Evolutionary conservation across 2,888 invertebrate genomes (phyloP), one percentile per base, ranked within the genome.

Genomic region (Pimpla rufipes): DNA sequence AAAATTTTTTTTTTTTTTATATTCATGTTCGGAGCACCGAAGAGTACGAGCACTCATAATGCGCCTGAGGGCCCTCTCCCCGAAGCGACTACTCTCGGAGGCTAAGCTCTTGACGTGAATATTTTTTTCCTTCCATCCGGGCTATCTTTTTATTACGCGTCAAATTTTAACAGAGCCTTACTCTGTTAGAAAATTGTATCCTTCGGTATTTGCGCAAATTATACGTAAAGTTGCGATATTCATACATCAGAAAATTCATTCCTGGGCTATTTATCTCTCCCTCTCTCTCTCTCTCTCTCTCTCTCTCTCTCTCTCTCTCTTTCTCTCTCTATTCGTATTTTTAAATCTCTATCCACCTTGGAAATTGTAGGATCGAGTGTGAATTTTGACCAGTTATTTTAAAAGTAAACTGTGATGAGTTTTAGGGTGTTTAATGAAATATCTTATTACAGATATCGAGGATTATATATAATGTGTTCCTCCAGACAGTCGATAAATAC

Each of bases 41-140:
- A 40, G 62, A 62, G 18, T 62, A 62, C 62, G 8, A 62, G 62
- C 62, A 62, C 37, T 13, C 16, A 62, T 37, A 37, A 62, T 62
- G 40, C 16, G 62, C 62, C 62, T 16, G 37, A 62, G 0, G 16
- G 18, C 18, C 8, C 16, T 10, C 16, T 10, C 37, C 35, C n/a
- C n/a, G n/a, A n/a, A n/a, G n/a, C n/a, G n/a, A n/a, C n/a, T n/a
- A n/a, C n/a, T n/a, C n/a, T n/a, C n/a, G n/a, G n/a, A n/a, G n/a
- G n/a, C n/a, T n/a, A n/a, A n/a, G n/a, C n/a, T n/a, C n/a, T n/a
- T n/a, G n/a, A n/a, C n/a, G n/a, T n/a, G n/a, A n/a, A n/a, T n/a
- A n/a, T n/a, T n/a, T n/a, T n/a, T n/a, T n/a, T n/a, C n/a, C n/a
- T n/a, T n/a, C n/a, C n/a, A n/a, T n/a, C n/a, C n/a, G n/a, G n/a